Evolutionary conservation across 2,888 invertebrate genomes (phyloP), one percentile per base, ranked within the genome.

Genomic region (Tachina fera): DNA sequence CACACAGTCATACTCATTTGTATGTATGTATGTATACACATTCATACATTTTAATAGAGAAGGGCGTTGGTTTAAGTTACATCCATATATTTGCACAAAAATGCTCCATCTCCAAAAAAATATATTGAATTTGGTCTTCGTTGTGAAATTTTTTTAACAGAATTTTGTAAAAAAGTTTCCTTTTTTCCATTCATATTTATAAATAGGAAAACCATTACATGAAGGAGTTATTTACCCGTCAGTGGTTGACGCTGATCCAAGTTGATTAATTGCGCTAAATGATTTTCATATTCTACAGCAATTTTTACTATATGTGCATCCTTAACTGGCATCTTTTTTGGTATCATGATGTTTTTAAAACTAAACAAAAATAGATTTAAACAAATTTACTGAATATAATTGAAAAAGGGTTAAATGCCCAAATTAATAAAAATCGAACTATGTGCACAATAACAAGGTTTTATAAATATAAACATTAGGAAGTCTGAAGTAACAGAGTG

Each of bases 161-260:
- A 14, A 8, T 51, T 51, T 8, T 14, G 14, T 2, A 51, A 51
- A 51, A n/a, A 31, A 6, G 5, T 31, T 31, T 0, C 31, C 4
- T 4, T 31, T 14, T 11, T 8, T 14, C 9, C 51, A 51, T 0
- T n/a, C 51, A 51, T 14, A 51, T 51, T 51, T 51, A 51, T 63
- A 10, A 47, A 22, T 13, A 19, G 9, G 4, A 13, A 14, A 19
- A 65, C 14, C 5, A 16, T 39, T 16, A 9, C 56, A 70, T n/a
- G n/a, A 63, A 22, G 11, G 39, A 43, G 5, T 16, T 49, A 61
- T 88, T 85, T 89, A 93, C 93, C 96, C 80, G 97, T 95, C 79
- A 98, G 93, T 49, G 98, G 98, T 91, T 97, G 97, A 89, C 97
- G 96, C 93, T 97, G 97, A 93, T 97, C 97, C 90, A 98, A 96